Evolutionary conservation across 2,888 invertebrate genomes (phyloP), one percentile per base, ranked within the genome.

Genomic region (Lomographa bimaculata): DNA sequence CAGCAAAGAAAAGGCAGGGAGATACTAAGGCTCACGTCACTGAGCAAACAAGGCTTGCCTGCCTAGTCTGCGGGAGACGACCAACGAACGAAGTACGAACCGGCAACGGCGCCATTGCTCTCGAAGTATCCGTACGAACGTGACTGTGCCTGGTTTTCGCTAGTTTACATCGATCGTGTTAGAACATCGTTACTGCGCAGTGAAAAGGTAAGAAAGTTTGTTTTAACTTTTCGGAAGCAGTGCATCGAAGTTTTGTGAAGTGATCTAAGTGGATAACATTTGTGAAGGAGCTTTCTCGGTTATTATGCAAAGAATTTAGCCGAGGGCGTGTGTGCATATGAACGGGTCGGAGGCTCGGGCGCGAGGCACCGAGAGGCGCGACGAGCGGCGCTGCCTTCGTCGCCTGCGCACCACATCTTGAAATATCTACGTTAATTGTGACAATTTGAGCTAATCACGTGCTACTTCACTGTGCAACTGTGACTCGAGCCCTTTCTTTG

Each of bases 291-390:
- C 84, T 86, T 86, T 87, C 86, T 78, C 79, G 72, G 66, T 80
- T 87, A 84, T 85, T 80, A 89, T 85, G 82, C 87, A 84, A 85
- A 80, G 84, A 85, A 87, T 87, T 85, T 75, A 45, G 81, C 75
- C 64, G 82, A 84, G 77, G 87, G 87, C 85, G 77, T 80, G 79
- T 75, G 75, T 79, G 79, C 76, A 76, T 74, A 72, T 67, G 64
- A 76, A 73, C 39, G 33, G 17, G 16, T 30, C 67, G 79, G 65
- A 84, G 84, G 85, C 80, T 82, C 65, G 69, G 14, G 14, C 14
- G 14, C 14, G 14, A 14, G 14, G 14, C n/a, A 61, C 56, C 66
- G 71, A 69, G 71, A 70, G 75, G 72, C 70, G 71, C 69, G 77
- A 71, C 64, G 72, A 65, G 71, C 77, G 72, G 74, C 71, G 74